Base-by-base conservation (phyloP, 2,797 vertebrate genomes). In the Chromis chromis region DNA sequence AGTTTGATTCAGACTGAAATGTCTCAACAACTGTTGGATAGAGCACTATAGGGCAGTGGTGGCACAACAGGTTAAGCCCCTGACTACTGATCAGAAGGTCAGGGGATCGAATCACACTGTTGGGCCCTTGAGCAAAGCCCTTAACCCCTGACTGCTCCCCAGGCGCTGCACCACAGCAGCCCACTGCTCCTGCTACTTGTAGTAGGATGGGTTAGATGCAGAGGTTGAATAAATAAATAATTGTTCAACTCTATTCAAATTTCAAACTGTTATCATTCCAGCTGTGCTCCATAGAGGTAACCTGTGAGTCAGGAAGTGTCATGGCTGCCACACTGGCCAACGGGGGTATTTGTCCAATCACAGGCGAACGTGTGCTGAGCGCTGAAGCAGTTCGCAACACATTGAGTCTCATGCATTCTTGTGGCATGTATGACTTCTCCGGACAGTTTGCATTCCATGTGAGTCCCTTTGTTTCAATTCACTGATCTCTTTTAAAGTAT, bases 341-440 rank as follows among this genome's bases (percentile, higher is more conserved):
- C 0, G 96, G 96, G 0, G 96, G 96, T 11, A 96, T 97, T 85
- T 97, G 96, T 86, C 96, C 96, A 70, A 97, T 95, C 91, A 97
- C 96, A 39, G 96, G 95, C 3, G 94, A 97, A 84, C 95, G 89
- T 0, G 95, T 97, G 65, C 91, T 97, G 73, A 97, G 95, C 0
- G 91, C 95, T 0, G 96, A 96, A 63, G 95, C 96, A 0, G 96
- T 97, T 55, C 95, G 96, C 14, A 97, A 97, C 93, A 97, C 96
- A 17, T 91, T 97, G 75, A 97, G 96, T 82, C 96, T 97, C 85
- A 97, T 97, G 96, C 96, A 97, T 78, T 97, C 96, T 40, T 97
- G 96, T 1, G 96, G 96, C 84, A 97, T 97, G 96, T 97, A 97
- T 0, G 96, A 97, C 92, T 96, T 96, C 92, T 97, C 96, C 0